Evolutionary conservation across 2,888 invertebrate species (phyloP), one percentile per base, ranked within the genome.

Genomic region (Miltochrista miniata): DNA sequence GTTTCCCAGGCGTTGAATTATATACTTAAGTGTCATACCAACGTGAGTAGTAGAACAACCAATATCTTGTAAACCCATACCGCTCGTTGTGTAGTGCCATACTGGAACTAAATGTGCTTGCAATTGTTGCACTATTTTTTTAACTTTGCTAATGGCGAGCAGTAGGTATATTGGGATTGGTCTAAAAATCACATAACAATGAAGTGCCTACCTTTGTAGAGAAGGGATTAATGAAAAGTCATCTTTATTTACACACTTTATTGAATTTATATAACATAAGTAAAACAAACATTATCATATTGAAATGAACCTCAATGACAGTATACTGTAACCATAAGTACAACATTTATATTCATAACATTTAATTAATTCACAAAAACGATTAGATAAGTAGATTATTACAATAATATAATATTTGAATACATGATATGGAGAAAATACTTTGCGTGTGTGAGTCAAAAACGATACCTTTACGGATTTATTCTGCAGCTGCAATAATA

Each of bases 161-260:
- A n/a, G n/a, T n/a, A n/a, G n/a, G n/a, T n/a, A n/a, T n/a, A n/a
- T n/a, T n/a, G n/a, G n/a, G n/a, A n/a, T n/a, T n/a, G n/a, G n/a
- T n/a, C n/a, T n/a, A n/a, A n/a, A n/a, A n/a, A n/a, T 24, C 18
- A 24, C 2, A 4, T 24, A 4, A 24, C 18, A 24, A 24, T 24
- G 18, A 2, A 24, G 18, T 4, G 18, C 5, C 18, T 2, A 5
- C 18, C 18, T 24, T 24, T 24, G 18, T 2, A 24, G 18, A 24
- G 18, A 24, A 5, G 18, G 3, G 5, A 24, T 4, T 24, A 24
- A 24, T 24, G 5, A n/a, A 24, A 24, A 24, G 2, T 5, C 18
- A 24, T 24, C 14, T 70, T 85, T 88, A 92, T 91, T 87, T 92
- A 92, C 92, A 92, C 92, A 92, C 92, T 92, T 92, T 92, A 92